Base-by-base conservation (phyloP, 2,888 invertebrate species). In the Eudasyphora cyanicolor region DNA sequence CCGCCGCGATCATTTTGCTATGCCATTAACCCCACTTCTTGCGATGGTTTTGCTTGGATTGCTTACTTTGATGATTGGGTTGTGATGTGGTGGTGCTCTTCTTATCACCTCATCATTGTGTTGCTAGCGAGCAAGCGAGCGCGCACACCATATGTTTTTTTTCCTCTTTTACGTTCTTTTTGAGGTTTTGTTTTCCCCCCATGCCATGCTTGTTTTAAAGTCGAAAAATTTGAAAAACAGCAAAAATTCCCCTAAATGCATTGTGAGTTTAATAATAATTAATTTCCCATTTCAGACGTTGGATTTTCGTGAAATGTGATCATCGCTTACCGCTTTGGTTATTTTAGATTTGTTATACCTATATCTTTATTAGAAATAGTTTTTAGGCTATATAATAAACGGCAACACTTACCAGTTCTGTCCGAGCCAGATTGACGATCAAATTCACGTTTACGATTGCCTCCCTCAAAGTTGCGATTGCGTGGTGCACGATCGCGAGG, bases 361-460 rank as follows among this genome's bases (percentile, higher is more conserved):
- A 8, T 35, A 6, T 35, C 8, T 35, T 35, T 35, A 6, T 38
- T 38, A n/a, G n/a, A n/a, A n/a, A n/a, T n/a, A n/a, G n/a, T n/a
- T 14, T 38, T 38, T 38, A 10, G 45, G n/a, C n/a, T 45, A 2
- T n/a, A n/a, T 45, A n/a, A 45, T 14, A 2, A 2, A 38, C 2
- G 4, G 21, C 35, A 38, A 60, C 29, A 86, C 88, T 89, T 84
- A 91, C 98, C 98, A 91, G 98, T 98, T 94, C 97, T 97, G 92
- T 98, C 98, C 85, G 97, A 98, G 89, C 98, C 98, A 89, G 98
- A 98, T 92, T 98, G 97, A 89, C 98, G 95, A 93, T 98, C 98
- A 92, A 97, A 98, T 93, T 98, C 98, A 82, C 98, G 95, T 93
- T 97, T 98, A 24, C 89, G 88, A 75, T 92, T 93, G 76, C 89